Evolutionary conservation across 1,140 invertebrate species (phyloP).

Genomic region (Habropoda laboriosa): DNA sequence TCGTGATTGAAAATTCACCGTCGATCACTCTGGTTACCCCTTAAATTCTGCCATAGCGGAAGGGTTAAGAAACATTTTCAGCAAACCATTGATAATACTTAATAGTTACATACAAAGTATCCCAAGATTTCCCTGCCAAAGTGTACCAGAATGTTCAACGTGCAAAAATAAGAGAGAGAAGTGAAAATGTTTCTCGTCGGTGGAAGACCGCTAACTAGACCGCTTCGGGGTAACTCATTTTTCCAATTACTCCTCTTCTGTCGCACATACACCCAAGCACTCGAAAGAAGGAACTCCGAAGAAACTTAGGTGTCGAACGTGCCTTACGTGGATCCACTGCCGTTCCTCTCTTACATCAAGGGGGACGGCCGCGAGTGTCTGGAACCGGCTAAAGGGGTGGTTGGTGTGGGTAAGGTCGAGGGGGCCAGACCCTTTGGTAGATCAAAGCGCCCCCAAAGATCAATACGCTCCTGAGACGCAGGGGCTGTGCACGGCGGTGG

Average conservation of each 20-base stretch:
- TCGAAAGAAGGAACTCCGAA: neutral
- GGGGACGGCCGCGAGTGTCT: slow-evolving; percentile 47
- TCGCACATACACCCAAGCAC: slow-evolving; percentile 56
- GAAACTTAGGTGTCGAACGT: slow-evolving; percentile 74
- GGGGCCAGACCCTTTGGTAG: slow-evolving; percentile 72
- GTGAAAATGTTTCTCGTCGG: too few species aligned
- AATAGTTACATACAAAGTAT: too few species aligned
- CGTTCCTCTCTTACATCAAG: slow-evolving; percentile 24
- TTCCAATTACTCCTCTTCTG: slow-evolving; percentile 78
- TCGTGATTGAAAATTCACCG: too few species aligned
- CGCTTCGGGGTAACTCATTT: slow-evolving; percentile 77
- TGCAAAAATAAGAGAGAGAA: too few species aligned
- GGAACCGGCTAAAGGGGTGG: slow-evolving; percentile 26
- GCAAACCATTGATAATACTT: too few species aligned
- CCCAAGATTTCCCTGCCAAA: too few species aligned
- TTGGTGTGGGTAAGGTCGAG: slow-evolving; percentile 44
- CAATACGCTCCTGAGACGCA: slow-evolving; percentile 73
- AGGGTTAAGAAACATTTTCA: too few species aligned
- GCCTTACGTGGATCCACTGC: slow-evolving; percentile 1
- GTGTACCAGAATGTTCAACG: too few species aligned
- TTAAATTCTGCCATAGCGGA: too few species aligned
- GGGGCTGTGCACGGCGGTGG: slow-evolving; percentile 42
- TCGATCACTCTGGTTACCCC: too few species aligned
- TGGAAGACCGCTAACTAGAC: slow-evolving; percentile 51
- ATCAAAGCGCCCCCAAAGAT: slow-evolving; percentile 79